These are phyloP conservation scores for Halictus quadricinctus DNA, from an alignment of 2,888 invertebrate species.

Conservation along the genomic window DNA sequence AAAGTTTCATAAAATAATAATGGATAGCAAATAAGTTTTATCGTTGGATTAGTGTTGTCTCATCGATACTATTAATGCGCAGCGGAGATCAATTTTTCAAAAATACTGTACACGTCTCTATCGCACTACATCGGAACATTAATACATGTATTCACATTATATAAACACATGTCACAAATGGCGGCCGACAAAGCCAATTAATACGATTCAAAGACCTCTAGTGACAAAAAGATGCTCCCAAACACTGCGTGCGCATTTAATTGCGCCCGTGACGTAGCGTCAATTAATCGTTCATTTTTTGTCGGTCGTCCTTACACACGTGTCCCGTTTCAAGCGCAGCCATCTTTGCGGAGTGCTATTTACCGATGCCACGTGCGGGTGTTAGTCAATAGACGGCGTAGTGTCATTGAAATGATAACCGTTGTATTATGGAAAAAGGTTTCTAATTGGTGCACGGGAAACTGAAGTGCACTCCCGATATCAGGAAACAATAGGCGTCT, in stretches of 20 bases:
- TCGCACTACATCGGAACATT: background rate
- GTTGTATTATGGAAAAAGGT: background rate
- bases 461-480: background rate
- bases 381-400: background rate
- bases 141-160: background rate
- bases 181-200: background rate
- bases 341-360: background rate
- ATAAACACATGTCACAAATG: background rate
- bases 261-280: background rate
- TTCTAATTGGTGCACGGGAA: background rate
- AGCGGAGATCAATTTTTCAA: background rate
- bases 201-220: background rate
- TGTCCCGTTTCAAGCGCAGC: slow-evolving; percentile 1
- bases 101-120: background rate
- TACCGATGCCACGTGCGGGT: background rate
- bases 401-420: background rate
- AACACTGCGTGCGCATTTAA: background rate
- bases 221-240: background rate
- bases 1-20: background rate
- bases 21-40: background rate
- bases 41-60: too few relatives aligned
- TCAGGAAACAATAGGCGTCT: background rate
- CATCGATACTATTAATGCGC: background rate
- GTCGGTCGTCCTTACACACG: background rate
- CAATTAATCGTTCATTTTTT: background rate